Evolutionary conservation across 2,888 invertebrate genomes (phyloP), one percentile per base, ranked within the genome.

Genomic region (Eupithecia abbreviata): DNA sequence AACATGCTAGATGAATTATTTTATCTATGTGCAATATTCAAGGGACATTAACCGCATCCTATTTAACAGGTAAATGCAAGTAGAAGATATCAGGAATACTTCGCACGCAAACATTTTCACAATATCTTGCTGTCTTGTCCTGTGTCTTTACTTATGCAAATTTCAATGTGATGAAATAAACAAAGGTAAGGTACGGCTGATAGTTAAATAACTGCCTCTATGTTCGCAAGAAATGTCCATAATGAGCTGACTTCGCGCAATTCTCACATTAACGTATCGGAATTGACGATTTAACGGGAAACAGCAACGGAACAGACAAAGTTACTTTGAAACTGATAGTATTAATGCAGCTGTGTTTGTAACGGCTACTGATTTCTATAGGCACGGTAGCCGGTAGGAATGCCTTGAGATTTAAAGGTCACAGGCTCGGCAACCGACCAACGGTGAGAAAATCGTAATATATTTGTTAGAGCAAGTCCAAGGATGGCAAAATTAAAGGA

Each of bases 171-270:
- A 70, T 70, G 70, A 73, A 76, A 77, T 58, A 77, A 73, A 69
- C 71, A 68, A 74, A 74, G 49, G 73, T 71, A 51, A 73, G 51
- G 72, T 42, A 45, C 47, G 58, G 67, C 62, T 79, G 80, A 80
- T 80, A 77, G 79, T 78, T 75, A 80, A 79, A 73, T 77, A 77
- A 80, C 74, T 71, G 79, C 62, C 13, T 78, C 77, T 76, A 78
- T 78, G 78, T 80, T 77, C 71, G 75, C 80, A 77, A 77, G 81
- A 79, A 80, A 78, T 78, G 75, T 80, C 43, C 75, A 78, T 82
- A 81, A 81, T 79, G 80, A 81, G 82, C 81, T 76, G 77, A 78
- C 78, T 80, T 82, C 82, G 80, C 81, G 81, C 82, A 79, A 81
- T 81, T 81, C 79, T 80, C 79, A 80, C 82, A 80, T 82, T 80